Conservation (phyloP, 2,888 invertebrate genomes). For the Eupithecia centaureata region DNA sequence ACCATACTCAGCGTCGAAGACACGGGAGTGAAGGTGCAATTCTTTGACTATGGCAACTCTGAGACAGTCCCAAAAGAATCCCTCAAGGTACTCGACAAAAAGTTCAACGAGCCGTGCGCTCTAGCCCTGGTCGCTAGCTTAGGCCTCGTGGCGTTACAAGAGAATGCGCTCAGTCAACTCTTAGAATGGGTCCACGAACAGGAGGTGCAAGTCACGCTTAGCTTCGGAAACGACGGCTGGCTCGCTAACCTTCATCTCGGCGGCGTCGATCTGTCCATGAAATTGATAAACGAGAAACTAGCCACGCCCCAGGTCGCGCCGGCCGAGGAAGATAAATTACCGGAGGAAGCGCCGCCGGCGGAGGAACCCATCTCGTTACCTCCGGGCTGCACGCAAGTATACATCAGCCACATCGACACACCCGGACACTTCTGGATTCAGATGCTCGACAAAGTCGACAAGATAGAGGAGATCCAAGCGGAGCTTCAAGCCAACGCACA, state of each 20-base stretch:
- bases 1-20: constrained; percentile 77
- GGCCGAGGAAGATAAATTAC: constrained; percentile 48
- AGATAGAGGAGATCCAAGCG: constrained; percentile 85
- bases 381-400: constrained; percentile 75
- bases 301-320: constrained; percentile 63
- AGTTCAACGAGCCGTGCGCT: constrained; percentile 74
- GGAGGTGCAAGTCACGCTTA: constrained; percentile 81
- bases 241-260: constrained; percentile 79
- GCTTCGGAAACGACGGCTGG: constrained; percentile 83
- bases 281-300: constrained; percentile 71
- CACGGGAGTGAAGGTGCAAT: constrained; percentile 79
- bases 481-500: constrained; percentile 85
- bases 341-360: constrained; percentile 43
- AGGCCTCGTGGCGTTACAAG: constrained; percentile 70
- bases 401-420: constrained; percentile 88
- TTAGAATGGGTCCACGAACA: constrained; percentile 77
- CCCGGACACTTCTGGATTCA: constrained; percentile 91
- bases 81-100: constrained; percentile 76
- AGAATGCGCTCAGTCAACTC: constrained; percentile 64
- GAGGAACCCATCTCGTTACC: constrained; percentile 67
- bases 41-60: constrained; percentile 88
- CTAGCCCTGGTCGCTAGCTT: constrained; percentile 70
- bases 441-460: constrained; percentile 81
- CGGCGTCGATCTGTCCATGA: constrained; percentile 79
- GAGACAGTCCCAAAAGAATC: constrained; percentile 80